Evolutionary conservation across 2,113 vertebrate genomes (phyloP).

Genomic region (Elephantulus edwardii): DNA sequence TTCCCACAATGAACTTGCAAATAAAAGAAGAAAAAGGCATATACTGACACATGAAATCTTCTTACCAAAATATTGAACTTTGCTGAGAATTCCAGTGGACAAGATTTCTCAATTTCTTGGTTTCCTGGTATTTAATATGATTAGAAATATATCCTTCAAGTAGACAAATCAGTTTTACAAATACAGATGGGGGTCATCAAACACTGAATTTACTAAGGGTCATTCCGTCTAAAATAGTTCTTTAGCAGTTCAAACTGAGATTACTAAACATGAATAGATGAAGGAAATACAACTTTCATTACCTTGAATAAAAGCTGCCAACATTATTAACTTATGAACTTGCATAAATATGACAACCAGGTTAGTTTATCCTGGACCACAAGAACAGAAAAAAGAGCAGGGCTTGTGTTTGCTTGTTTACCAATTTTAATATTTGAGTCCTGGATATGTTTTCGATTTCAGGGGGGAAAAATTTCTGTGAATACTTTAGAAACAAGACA

Average conservation of each 20-base stretch:
- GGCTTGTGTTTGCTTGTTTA: not conserved
- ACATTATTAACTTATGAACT: constrained; percentile 4
- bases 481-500: not conserved
- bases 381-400: not conserved
- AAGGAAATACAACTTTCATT: not conserved
- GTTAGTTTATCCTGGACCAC: not conserved
- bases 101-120: not conserved
- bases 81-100: not conserved
- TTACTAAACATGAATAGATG: not conserved
- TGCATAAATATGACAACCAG: not conserved
- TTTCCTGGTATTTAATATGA: constrained; percentile 12
- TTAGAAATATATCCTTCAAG: not conserved
- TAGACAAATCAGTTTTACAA: constrained; percentile 6
- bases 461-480: not conserved
- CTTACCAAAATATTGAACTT: constrained; percentile 4
- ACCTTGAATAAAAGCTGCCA: constrained; percentile 3
- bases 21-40: not conserved
- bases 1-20: not conserved
- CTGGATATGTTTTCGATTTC: not conserved
- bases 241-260: constrained; percentile 15
- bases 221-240: constrained; percentile 17
- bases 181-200: not conserved
- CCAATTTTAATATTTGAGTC: not conserved
- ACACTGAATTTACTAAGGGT: not conserved
- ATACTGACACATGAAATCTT: not conserved